These are phyloP conservation scores for Cheumatopsyche charites DNA, from an alignment of 1,140 invertebrate genomes.

Conservation along the genomic window DNA sequence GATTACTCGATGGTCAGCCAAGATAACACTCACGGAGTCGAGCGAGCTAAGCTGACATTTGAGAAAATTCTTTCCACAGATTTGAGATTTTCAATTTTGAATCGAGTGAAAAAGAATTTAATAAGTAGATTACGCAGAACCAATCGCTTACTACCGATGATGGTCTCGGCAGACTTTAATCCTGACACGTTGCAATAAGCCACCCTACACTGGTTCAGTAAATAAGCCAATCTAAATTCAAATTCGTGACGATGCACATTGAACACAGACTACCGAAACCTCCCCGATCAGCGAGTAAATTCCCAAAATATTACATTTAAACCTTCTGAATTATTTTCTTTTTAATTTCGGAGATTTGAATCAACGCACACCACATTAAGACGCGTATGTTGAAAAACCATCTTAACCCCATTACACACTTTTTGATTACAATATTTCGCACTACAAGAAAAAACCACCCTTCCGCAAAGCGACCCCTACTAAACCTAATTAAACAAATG, in stretches of 20 bases:
- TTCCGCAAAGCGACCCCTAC: conserved; percentile 32
- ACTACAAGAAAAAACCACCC: conserved; percentile 24
- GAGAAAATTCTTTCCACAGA: no score
- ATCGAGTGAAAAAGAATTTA: no score
- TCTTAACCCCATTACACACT: conserved; percentile 21
- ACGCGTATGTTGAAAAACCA: background rate
- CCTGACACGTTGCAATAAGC: conserved; percentile 38
- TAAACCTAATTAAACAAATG: conserved; percentile 47
- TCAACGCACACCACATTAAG: background rate
- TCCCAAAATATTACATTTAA: background rate
- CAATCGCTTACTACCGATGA: background rate
- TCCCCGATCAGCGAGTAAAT: background rate
- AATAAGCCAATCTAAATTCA: conserved; percentile 48
- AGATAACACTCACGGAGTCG: background rate
- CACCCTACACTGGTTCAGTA: conserved; percentile 39
- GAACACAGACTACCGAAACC: conserved; percentile 12
- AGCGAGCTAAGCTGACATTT: no score
- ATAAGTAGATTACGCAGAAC: background rate
- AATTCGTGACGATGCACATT: conserved; percentile 35
- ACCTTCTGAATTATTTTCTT: no score
- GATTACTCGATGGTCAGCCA: conserved; percentile 8
- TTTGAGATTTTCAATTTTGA: no score
- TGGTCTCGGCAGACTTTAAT: conserved; percentile 31
- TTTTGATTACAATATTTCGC: conserved; percentile 2
- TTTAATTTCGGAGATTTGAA: no score